Base-by-base conservation (phyloP, 2,888 invertebrate species). In the Liposcelis brunnea region DNA sequence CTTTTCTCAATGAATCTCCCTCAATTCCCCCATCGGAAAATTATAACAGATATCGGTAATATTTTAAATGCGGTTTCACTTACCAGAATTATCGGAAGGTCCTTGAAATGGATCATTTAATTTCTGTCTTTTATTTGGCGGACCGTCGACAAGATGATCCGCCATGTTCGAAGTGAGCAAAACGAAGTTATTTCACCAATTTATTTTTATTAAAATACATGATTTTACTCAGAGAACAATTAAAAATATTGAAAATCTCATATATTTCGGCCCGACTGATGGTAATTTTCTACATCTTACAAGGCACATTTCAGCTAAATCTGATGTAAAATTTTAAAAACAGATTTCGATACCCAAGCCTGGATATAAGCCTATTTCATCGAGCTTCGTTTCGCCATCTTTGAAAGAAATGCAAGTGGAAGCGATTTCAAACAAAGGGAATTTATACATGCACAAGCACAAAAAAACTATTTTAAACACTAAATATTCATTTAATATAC, bases 41-140 rank as follows among this genome's bases (percentile, higher is more conserved):
- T 18, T 19, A 12, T 16, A 5, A 5, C n/a, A n/a, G 2, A 2
- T 11, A 2, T 19, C 18, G 16, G 6, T 14, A 38, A 4, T 2
- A 2, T n/a, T 16, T 6, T 18, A 18, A 38, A 38, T 38, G 10
- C 12, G 1, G 48, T 62, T 61, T 59, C 61, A 67, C 75, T 77
- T 68, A 82, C 83, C 82, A 64, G 81, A 75, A 58, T 79, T 73
- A 66, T 83, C 83, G 56, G 81, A 77, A 58, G 80, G 75, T 63
- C 80, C 78, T 71, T 80, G 80, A 66, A 80, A 82, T 63, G 80
- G 75, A 71, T 82, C 79, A 62, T 72, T 69, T 69, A 91, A 80
- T 72, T 91, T 91, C 64, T 81, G 82, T 78, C 91, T 81, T 80
- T 93, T 91, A 65, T 80, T 87, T 68, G 91, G 89, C 77, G 90